phyloP scores from a whole-genome alignment of 2,113 vertebrate species.

The Suricata suricatta region DNA sequence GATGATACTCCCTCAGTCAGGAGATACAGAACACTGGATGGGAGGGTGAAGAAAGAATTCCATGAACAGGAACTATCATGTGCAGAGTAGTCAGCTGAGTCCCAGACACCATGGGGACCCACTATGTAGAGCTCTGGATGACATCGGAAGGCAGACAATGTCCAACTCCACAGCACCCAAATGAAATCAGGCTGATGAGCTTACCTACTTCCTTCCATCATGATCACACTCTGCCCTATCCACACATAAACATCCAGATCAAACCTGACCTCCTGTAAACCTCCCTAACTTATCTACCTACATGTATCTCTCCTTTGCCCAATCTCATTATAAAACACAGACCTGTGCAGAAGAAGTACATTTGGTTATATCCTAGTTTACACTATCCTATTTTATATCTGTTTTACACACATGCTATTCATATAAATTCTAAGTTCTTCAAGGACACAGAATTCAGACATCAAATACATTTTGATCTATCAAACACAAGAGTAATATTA shows the following conservation, averaged over 20 bases:
- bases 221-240: not conserved
- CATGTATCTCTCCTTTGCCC: not conserved
- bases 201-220: not conserved
- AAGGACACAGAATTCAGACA: not conserved
- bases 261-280: not conserved
- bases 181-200: not conserved
- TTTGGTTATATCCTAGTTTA: not conserved
- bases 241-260: not conserved
- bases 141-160: not conserved
- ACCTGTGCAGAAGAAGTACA: not conserved
- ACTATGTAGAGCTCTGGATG: not conserved
- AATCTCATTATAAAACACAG: not conserved
- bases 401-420: not conserved
- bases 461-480: not conserved
- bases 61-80: not conserved
- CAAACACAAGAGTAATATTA: not conserved
- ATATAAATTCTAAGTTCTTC: not conserved
- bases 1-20: no score
- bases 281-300: not conserved
- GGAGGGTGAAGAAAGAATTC: not conserved
- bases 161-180: not conserved
- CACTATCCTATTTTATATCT: not conserved
- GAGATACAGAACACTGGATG: not conserved
- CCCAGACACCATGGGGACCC: not conserved
- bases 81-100: not conserved